Base-by-base conservation (phyloP, 2,888 invertebrate species). In the Chloroclystis v-ata region DNA sequence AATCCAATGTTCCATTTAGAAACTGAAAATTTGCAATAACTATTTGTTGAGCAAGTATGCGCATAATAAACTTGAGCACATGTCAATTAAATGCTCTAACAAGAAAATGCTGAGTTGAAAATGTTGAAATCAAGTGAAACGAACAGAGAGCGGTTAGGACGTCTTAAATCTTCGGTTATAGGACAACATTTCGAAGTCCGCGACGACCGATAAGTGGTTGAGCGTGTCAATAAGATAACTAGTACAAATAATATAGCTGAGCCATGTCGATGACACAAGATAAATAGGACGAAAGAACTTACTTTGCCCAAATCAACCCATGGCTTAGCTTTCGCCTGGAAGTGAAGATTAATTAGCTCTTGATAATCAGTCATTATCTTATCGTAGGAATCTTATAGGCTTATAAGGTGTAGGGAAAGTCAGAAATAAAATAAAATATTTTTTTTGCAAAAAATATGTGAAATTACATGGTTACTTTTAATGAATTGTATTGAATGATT, bases 161-260 rank as follows among this genome's bases (percentile, higher is more conserved):
- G 29, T 30, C 43, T 43, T 50, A 46, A 50, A 46, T 47, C 50
- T 46, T 39, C 24, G 37, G 46, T 30, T 46, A 50, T 40, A 40
- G 43, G 46, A 43, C 50, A 33, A 39, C 46, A 43, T 75, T 74
- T 79, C 67, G 61, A 69, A 75, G 69, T 65, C 73, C 69, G 30
- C 39, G 14, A 65, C 77, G 74, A 77, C 82, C 81, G 84, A 84
- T 85, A 84, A 84, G 76, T 80, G 70, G 72, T 74, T 71, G 72
- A 69, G 75, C 66, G 74, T 81, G 84, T 85, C 80, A 84, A 85
- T 78, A 82, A 64, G 85, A 85, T 85, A 85, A 78, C 67, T 46
- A 69, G 74, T 48, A 69, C 75, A 82, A 85, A 85, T 78, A 82
- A 66, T 68, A 68, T 65, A 69, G 72, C 67, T 63, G 66, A 75